Base-by-base conservation (phyloP, 2,888 invertebrate species). In the Pterostichus niger region DNA sequence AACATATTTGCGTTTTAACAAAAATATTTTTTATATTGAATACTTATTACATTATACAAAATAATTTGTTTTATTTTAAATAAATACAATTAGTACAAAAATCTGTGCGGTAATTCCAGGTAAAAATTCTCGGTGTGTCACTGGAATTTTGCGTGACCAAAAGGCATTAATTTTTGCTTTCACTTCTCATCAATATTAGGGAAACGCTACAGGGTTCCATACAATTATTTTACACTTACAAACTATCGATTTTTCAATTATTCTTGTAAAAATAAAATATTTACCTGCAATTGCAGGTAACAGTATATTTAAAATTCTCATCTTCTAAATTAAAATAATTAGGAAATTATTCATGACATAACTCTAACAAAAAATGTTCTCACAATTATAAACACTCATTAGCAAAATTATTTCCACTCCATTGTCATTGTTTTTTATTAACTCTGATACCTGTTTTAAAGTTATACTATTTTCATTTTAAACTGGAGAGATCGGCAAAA, bases 121-220 rank as follows among this genome's bases (percentile, higher is more conserved):
- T 13, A 59, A 59, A 10, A 59, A 2, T 31, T 59, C 15, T 6
- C 17, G 6, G 11, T 11, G 31, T 31, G 17, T 5, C 10, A 59
- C 24, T 59, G 59, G 59, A 35, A 71, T 71, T 46, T 73, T 73
- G 73, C 46, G 49, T 49, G 49, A n/a, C 44, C 10, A 44, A 6
- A 46, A 17, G 7, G 0, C 73, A 73, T 31, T 46, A 49, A 44
- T 46, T 73, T 73, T 46, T 10, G 0, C 7, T 68, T 35, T 73
- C 73, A 73, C 46, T 33, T 17, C 24, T 17, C 56, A 9, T 49
- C 49, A 49, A 49, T 49, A 49, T 49, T 49, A 49, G 49, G 24
- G 17, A 56, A 56, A 56, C 1, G n/a, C 49, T 6, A 56, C 7
- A 0, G 56, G 56, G 56, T 56, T 15, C 56, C 9, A n/a, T 10